Evolutionary conservation across 2,888 invertebrate species (phyloP), one percentile per base, ranked within the genome.

Genomic region (Sipunculus nudus): DNA sequence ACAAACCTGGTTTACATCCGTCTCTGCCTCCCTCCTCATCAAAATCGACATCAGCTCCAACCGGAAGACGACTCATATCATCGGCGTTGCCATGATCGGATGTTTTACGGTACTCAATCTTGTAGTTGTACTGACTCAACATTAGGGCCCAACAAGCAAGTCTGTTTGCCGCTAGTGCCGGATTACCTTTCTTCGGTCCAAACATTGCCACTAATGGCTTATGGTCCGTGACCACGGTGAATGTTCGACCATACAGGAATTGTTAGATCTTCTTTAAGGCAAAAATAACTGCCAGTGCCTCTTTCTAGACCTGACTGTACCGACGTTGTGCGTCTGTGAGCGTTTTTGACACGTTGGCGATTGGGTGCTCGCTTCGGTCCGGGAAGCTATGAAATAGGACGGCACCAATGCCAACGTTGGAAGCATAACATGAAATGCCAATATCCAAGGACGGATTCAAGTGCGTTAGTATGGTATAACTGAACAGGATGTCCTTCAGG

Each of bases 31-130:
- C n/a, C n/a, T n/a, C n/a, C n/a, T n/a, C n/a, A n/a, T n/a, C n/a
- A n/a, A n/a, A n/a, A n/a, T n/a, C n/a, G n/a, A n/a, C n/a, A n/a
- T n/a, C n/a, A n/a, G n/a, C n/a, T n/a, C n/a, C n/a, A n/a, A n/a
- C n/a, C n/a, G 49, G 50, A 6, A 70, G 29, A 10, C 60, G 64
- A 54, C 68, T 67, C 10, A 67, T 48, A 6, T 46, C 53, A 50
- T 70, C 65, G 19, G 66, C 66, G 35, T 66, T 66, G 35, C 46
- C 63, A 32, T 70, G 63, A 21, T 61, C 38, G 19, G 38, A 13
- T 26, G 39, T 64, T 39, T 54, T 45, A 21, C 53, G 8, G 28
- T 61, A 35, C 53, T 61, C 45, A 21, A 63, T 49, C 5, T 28
- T 35, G 40, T 63, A 63, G 4, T 62, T 29, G 50, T 61, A 60